Percentiles rank a stretch among this genome's conserved stretches.
These are phyloP conservation scores for Tyrophagus putrescentiae DNA, from an alignment of 1,140 invertebrate genomes.

Conservation along the genomic window DNA sequence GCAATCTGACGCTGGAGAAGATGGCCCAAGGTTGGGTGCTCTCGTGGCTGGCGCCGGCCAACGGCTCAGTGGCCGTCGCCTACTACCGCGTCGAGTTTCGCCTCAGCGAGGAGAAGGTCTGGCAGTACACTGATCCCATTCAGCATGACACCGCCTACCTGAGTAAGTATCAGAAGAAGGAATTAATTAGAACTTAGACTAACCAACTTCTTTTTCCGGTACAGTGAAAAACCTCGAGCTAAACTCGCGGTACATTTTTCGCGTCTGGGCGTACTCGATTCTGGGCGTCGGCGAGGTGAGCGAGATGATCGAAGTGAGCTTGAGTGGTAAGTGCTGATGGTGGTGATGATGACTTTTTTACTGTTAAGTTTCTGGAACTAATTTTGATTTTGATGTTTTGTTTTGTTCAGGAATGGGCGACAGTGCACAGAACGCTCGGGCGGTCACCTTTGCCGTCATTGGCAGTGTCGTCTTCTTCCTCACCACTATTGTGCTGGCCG, in stretches of 20 bases:
- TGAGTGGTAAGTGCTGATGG: neutral
- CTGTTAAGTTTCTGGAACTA: neutral
- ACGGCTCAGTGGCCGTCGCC: conserved; percentile 53
- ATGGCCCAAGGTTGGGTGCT: conserved; percentile 64
- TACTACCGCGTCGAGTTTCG: conserved; percentile 82
- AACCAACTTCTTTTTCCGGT: conserved; percentile 27
- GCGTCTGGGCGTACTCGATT: conserved; percentile 62
- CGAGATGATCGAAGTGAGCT: conserved; percentile 51
- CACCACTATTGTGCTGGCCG: conserved; percentile 82
- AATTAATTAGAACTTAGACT: conserved; percentile 16
- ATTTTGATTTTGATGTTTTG: conserved; percentile 17
- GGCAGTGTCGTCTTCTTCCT: conserved; percentile 90
- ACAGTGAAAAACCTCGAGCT: conserved; percentile 76
- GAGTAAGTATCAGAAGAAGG: conserved; percentile 45
- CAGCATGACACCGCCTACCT: conserved; percentile 71
- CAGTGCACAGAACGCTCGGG: conserved; percentile 23
- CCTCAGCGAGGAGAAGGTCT: conserved; percentile 61
- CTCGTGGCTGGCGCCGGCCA: conserved; percentile 66
- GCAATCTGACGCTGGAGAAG: conserved; percentile 70
- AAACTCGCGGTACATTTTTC: conserved; percentile 73
- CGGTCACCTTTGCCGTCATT: conserved; percentile 56
- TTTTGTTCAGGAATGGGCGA: conserved; percentile 12
- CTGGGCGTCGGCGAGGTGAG: conserved; percentile 53
- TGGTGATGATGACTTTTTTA: neutral
- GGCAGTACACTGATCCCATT: conserved; percentile 59